phyloP scores from a whole-genome alignment of 2,888 invertebrate species.

The Neuroscelio doddi region DNA sequence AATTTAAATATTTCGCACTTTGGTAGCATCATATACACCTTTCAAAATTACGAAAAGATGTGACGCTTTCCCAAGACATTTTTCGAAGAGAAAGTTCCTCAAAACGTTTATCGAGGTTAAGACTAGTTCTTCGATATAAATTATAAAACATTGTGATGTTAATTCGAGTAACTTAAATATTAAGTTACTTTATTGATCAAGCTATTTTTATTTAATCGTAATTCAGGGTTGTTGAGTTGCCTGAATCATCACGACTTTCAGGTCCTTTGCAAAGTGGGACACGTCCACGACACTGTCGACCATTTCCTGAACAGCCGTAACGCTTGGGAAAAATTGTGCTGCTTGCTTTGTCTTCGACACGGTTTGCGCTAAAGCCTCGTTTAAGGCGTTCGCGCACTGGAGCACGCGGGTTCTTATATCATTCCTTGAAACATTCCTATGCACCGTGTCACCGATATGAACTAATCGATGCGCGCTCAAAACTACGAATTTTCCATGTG shows the following conservation, averaged over 20 bases:
- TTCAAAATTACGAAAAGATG: no score
- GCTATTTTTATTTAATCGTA: no score
- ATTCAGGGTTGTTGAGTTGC: conserved; percentile 76
- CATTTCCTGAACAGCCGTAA: conserved; percentile 93
- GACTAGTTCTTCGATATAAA: no score
- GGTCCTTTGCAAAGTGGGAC: conserved; percentile 86
- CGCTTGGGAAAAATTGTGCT: conserved; percentile 93
- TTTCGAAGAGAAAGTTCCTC: no score
- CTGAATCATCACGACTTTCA: conserved; percentile 83
- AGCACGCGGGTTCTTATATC: conserved; percentile 83
- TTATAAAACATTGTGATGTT: no score
- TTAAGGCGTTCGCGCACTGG: conserved; percentile 85
- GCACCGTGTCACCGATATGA: conserved; percentile 94
- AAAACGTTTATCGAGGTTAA: no score
- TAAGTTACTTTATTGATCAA: not conserved
- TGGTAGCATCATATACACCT: no score
- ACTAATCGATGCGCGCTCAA: conserved; percentile 94
- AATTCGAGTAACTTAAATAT: not conserved
- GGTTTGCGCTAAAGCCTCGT: conserved; percentile 85
- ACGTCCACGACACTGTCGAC: conserved; percentile 91
- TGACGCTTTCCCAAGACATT: no score
- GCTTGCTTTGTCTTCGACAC: conserved; percentile 93
- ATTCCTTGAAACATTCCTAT: conserved; percentile 85
- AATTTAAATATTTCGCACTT: no score
- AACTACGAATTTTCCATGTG: conserved; percentile 95